Percentiles rank a stretch among this genome's conserved stretches.
Evolutionary conservation across 2,113 vertebrate species (phyloP).

Genomic region (Perccottus glenii): DNA sequence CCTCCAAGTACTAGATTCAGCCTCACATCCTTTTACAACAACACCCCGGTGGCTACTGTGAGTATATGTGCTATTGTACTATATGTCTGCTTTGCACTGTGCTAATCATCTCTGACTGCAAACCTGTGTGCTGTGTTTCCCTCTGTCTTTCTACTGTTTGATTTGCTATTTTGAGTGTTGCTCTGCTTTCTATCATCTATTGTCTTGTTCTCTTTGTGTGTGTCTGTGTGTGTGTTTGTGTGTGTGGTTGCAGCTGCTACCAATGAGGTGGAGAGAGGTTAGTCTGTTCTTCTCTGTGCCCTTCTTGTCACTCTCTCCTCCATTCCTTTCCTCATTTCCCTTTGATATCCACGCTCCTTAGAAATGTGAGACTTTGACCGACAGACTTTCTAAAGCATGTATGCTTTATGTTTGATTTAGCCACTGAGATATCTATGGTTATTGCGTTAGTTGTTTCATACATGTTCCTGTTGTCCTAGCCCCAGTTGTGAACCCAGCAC

Average conservation of each 20-base stretch:
- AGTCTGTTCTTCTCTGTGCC: slow-evolving; percentile 82
- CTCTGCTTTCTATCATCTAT: slow-evolving; percentile 76
- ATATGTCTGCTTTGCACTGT: slow-evolving; percentile 52
- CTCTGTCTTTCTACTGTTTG: slow-evolving; percentile 50
- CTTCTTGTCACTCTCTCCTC: slow-evolving; percentile 41
- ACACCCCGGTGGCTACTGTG: slow-evolving; percentile 32
- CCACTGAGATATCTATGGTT: slow-evolving; percentile 23
- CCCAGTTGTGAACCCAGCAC: background rate
- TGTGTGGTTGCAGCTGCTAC: slow-evolving; percentile 93
- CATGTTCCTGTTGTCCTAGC: background rate
- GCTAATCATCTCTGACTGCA: slow-evolving; percentile 73
- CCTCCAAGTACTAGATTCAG: background rate
- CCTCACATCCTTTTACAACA: too few species aligned
- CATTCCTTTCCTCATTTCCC: slow-evolving; percentile 41
- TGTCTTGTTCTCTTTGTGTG: slow-evolving; percentile 39
- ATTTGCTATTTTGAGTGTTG: slow-evolving; percentile 72
- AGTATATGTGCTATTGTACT: slow-evolving; percentile 46
- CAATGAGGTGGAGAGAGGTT: slow-evolving; percentile 99
- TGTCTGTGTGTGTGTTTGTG: slow-evolving; percentile 75
- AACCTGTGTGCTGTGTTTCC: slow-evolving; percentile 68
- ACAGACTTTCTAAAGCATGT: slow-evolving; percentile 15
- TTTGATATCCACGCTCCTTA: slow-evolving; percentile 37
- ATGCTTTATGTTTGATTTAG: slow-evolving; percentile 15
- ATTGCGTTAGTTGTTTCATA: slow-evolving; percentile 29
- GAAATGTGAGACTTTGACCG: slow-evolving; percentile 9